A percentile compares a stretch with the other conserved stretches of the same genome.
Evolutionary conservation across 2,113 vertebrate genomes (phyloP).

Genomic region (Aldabrachelys gigantea): DNA sequence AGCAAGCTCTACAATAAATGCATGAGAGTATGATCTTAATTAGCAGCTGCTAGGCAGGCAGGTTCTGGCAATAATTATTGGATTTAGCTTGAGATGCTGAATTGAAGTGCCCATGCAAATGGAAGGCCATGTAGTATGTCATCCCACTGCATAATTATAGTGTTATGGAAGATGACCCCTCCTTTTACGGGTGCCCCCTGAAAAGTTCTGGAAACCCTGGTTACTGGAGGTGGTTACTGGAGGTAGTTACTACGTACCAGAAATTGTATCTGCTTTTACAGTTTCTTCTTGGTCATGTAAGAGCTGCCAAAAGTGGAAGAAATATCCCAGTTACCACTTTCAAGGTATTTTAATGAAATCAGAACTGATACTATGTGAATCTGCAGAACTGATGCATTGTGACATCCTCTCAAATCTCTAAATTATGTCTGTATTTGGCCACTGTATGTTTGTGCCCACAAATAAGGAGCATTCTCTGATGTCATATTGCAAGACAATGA

Average conservation of each 20-base stretch:
- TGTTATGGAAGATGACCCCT: not conserved
- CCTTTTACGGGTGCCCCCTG: not conserved
- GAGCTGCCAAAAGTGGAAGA: not conserved
- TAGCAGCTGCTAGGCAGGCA: not conserved
- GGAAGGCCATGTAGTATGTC: accelerated
- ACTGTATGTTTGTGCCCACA: not conserved
- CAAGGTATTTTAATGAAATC: not conserved
- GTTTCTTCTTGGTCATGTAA: not conserved
- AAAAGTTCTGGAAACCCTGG: not conserved
- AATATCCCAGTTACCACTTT: not conserved
- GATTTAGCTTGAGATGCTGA: not conserved
- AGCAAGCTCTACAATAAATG: not conserved
- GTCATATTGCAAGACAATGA: not conserved
- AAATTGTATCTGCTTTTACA: not conserved
- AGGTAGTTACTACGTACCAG: not conserved
- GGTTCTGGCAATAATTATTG: not conserved
- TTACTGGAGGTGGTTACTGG: not conserved
- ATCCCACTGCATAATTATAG: accelerated
- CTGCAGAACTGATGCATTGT: not conserved
- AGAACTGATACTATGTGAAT: not conserved
- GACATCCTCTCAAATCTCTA: not conserved
- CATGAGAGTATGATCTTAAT: not conserved
- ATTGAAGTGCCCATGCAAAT: not conserved
- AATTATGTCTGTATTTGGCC: not conserved
- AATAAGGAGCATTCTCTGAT: not conserved